Conservation (phyloP, 2,113 vertebrate species). For the Pitta sordida region DNA sequence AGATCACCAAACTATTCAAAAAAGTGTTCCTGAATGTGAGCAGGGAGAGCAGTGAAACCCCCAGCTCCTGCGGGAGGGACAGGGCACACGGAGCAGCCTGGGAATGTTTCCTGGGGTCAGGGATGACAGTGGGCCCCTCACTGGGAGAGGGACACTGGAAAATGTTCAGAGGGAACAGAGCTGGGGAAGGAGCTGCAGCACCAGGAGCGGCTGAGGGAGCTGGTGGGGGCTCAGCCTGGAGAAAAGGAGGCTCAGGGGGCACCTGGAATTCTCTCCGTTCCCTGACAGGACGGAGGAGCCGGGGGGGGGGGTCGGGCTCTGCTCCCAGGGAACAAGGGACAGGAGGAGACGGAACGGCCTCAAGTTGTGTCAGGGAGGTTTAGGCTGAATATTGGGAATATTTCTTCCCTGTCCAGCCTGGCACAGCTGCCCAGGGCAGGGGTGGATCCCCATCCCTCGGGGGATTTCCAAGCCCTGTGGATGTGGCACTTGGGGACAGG, state of each 20-base stretch:
- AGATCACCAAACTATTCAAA: not conserved
- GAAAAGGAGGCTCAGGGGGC: not conserved
- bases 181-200: not conserved
- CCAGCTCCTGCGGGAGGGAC: not conserved
- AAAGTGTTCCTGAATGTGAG: not conserved
- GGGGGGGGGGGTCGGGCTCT: rapidly evolving
- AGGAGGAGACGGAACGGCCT: not conserved
- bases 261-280: not conserved
- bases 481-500: not conserved
- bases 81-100: not conserved
- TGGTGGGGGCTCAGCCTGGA: not conserved
- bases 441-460: not conserved
- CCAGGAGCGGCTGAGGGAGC: not conserved
- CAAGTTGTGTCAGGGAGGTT: rapidly evolving
- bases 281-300: not conserved
- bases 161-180: rapidly evolving
- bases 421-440: rapidly evolving
- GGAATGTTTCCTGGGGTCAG: not conserved
- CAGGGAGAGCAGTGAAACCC: not conserved
- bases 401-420: not conserved
- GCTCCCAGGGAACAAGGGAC: not conserved
- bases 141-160: rapidly evolving
- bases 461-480: rapidly evolving
- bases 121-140: not conserved
- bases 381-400: not conserved